These are phyloP conservation scores for Ophion ventricosus DNA, from an alignment of 2,888 invertebrate genomes.

Conservation along the genomic window DNA sequence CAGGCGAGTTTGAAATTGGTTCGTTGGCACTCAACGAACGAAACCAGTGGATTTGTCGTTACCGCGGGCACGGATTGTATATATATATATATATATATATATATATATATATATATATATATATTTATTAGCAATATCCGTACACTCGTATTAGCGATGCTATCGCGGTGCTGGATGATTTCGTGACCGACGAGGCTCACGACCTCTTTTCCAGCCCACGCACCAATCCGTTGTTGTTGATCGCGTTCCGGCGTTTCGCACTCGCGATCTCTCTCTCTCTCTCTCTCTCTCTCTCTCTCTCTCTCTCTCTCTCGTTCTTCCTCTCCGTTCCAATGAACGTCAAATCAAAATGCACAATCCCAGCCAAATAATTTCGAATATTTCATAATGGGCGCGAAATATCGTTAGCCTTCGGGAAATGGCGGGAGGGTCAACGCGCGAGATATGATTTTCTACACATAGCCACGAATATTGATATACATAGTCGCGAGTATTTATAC, in stretches of 20 bases:
- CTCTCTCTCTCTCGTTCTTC: neutral
- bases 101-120: conserved; percentile 37
- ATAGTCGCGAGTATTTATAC: conserved; percentile 21
- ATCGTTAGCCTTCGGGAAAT: conserved; percentile 77
- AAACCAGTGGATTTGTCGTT: conserved; percentile 34
- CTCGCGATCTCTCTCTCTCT: conserved; percentile 45
- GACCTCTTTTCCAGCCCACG: neutral
- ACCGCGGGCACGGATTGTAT: conserved; percentile 16
- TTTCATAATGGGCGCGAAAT: conserved; percentile 82
- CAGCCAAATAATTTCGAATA: conserved; percentile 82
- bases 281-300: conserved; percentile 49
- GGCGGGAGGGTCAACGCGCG: conserved; percentile 33
- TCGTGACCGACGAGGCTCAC: conserved; percentile 1
- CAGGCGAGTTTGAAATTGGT: conserved; percentile 63
- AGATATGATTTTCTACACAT: conserved; percentile 43
- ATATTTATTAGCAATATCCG: conserved; percentile 40
- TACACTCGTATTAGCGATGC: conserved; percentile 42
- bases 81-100: conserved; percentile 26
- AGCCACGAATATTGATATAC: conserved; percentile 19
- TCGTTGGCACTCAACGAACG: conserved; percentile 65
- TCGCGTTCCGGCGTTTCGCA: conserved; percentile 49
- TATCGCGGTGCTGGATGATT: conserved; percentile 49
- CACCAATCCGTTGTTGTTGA: conserved; percentile 21
- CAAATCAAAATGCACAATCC: conserved; percentile 82
- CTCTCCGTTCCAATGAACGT: conserved; percentile 72